These are phyloP conservation scores for Semnornis frantzii DNA, from an alignment of 2,113 vertebrate genomes.

Conservation along the genomic window DNA sequence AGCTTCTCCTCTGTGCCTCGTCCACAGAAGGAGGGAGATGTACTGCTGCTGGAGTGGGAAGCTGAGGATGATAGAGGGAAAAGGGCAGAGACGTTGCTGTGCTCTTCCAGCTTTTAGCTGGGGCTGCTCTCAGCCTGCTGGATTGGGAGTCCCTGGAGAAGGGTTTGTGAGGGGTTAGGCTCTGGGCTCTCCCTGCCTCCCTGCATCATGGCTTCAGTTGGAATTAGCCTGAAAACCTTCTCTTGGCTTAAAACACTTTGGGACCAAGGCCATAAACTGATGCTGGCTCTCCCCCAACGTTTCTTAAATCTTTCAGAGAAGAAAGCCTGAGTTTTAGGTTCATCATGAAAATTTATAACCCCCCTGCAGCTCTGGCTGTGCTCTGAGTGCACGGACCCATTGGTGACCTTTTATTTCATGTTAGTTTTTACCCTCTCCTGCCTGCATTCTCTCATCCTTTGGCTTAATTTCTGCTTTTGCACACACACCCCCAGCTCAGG, in stretches of 20 bases:
- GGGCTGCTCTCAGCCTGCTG: neutral
- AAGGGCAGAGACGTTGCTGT: neutral
- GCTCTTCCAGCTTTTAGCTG: neutral
- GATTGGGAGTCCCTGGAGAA: neutral
- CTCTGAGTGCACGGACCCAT: neutral
- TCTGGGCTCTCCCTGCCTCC: neutral
- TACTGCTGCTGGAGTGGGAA: neutral
- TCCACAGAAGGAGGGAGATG: neutral
- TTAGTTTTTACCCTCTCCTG: neutral
- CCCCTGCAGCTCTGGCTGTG: neutral
- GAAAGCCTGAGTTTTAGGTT: neutral
- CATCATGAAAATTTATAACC: neutral
- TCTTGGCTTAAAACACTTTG: neutral
- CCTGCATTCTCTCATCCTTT: neutral
- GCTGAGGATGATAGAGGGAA: neutral
- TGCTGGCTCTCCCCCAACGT: neutral
- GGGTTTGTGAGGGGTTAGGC: accelerated
- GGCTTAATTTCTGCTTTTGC: neutral
- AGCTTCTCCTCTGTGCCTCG: neutral
- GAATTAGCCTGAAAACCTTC: neutral
- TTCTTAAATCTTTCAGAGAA: constrained; percentile 4
- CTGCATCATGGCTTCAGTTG: neutral
- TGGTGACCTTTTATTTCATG: neutral
- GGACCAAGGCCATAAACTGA: neutral
- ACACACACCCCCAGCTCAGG: too few relatives aligned